These are phyloP conservation scores for Tetrax tetrax DNA, from an alignment of 2,113 vertebrate genomes.

Conservation along the genomic window DNA sequence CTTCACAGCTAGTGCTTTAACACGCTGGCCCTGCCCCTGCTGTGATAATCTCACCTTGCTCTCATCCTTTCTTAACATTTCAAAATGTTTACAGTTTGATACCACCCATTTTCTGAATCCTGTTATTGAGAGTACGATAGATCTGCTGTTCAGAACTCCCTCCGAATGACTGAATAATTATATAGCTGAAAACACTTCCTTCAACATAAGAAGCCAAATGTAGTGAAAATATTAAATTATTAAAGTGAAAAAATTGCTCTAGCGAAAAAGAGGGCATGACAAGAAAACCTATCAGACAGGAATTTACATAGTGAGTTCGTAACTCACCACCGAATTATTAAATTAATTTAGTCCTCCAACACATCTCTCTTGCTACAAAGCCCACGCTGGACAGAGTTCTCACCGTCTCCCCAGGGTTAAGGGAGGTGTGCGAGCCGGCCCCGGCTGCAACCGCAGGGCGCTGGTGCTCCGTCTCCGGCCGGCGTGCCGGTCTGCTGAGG, in stretches of 20 bases:
- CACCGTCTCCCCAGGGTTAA: accelerated
- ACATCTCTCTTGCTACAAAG: neutral
- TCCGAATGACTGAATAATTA: neutral
- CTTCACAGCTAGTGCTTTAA: neutral
- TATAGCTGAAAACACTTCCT: neutral
- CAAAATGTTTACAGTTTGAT: neutral
- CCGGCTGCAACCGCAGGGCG: accelerated
- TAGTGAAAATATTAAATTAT: neutral
- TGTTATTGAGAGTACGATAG: neutral
- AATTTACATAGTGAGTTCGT: neutral
- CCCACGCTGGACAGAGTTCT: accelerated
- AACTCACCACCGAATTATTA: neutral
- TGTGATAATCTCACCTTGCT: neutral
- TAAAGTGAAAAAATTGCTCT: neutral
- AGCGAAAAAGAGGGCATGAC: neutral
- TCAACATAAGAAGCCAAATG: neutral
- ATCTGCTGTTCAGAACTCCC: neutral
- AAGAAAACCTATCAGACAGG: neutral
- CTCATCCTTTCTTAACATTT: neutral
- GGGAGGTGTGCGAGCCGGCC: neutral
- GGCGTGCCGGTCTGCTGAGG: neutral
- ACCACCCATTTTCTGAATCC: neutral
- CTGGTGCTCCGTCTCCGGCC: neutral
- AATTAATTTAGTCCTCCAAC: accelerated
- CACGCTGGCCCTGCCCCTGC: neutral